Evolutionary conservation across 23 tunicate species (phyloP).

Genomic region (Halocynthia roretzi): DNA sequence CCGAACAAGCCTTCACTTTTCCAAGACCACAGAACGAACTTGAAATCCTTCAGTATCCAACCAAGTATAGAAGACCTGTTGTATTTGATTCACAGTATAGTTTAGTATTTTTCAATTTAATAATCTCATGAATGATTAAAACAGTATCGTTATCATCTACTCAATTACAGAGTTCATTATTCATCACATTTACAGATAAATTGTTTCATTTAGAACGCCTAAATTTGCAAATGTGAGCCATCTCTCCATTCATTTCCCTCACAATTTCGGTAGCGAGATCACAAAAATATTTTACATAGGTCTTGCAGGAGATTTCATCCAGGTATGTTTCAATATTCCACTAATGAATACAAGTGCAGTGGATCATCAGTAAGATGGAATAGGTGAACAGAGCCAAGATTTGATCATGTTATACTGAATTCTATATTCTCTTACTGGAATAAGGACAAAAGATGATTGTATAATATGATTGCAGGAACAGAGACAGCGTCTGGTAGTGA

Average conservation of each 20-base stretch:
- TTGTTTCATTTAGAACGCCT: constrained; percentile 31
- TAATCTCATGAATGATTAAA: too few species aligned
- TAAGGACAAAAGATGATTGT: not conserved
- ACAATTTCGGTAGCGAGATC: constrained; percentile 51
- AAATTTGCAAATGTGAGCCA: constrained; percentile 73
- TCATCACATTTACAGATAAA: not conserved
- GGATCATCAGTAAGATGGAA: too few species aligned
- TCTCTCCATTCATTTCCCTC: constrained; percentile 73
- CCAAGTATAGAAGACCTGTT: constrained; percentile 26
- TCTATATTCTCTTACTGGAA: too few species aligned
- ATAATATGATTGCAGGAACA: constrained; percentile 39
- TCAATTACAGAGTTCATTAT: too few species aligned
- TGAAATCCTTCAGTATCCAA: constrained; percentile 50
- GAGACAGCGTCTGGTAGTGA: constrained; percentile 62
- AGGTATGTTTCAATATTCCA: constrained; percentile 7
- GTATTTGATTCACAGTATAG: too few species aligned
- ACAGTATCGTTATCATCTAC: too few species aligned
- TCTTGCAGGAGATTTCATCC: constrained; percentile 83
- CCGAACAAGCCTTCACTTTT: constrained; percentile 62
- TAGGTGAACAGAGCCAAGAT: too few species aligned
- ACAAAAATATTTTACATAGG: constrained; percentile 96
- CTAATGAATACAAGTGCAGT: too few species aligned
- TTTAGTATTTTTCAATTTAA: too few species aligned
- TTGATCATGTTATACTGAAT: too few species aligned
- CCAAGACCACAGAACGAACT: constrained; percentile 49